These are phyloP conservation scores for Abrostola triplasia DNA, from an alignment of 2,888 invertebrate genomes.

Conservation along the genomic window DNA sequence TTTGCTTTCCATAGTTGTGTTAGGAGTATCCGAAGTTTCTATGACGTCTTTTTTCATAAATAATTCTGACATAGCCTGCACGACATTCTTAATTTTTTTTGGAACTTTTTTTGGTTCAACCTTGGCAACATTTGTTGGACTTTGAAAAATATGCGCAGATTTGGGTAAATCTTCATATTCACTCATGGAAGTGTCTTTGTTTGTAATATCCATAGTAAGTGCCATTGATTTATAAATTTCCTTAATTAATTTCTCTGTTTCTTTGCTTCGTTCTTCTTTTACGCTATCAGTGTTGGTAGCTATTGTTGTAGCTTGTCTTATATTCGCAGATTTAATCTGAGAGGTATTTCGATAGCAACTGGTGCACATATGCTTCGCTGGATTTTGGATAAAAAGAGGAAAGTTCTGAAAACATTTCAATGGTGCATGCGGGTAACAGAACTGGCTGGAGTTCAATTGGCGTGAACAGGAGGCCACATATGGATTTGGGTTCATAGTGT, in stretches of 20 bases:
- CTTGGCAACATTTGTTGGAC: slow-evolving; percentile 19
- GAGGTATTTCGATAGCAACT: slow-evolving; percentile 64
- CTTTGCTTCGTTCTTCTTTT: slow-evolving; percentile 59
- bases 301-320: slow-evolving; percentile 57
- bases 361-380: slow-evolving; percentile 64
- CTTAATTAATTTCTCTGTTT: slow-evolving; percentile 78
- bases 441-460: slow-evolving; percentile 59
- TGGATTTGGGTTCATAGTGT: slow-evolving; percentile 66
- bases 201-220: slow-evolving; percentile 63
- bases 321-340: slow-evolving; percentile 32
- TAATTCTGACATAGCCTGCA: slow-evolving; percentile 59
- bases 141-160: slow-evolving; percentile 30
- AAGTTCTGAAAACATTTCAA: slow-evolving; percentile 72
- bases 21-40: slow-evolving; percentile 52
- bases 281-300: slow-evolving; percentile 73
- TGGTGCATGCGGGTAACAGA: slow-evolving; percentile 57
- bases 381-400: slow-evolving; percentile 72
- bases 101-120: slow-evolving; percentile 34
- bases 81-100: slow-evolving; percentile 41
- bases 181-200: slow-evolving; percentile 65
- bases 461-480: slow-evolving; percentile 67
- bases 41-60: slow-evolving; percentile 56
- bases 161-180: slow-evolving; percentile 54
- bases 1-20: slow-evolving; percentile 48
- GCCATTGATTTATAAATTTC: slow-evolving; percentile 83